These are phyloP conservation scores for Rhynchophorus ferrugineus DNA, from an alignment of 1,140 invertebrate species.

Conservation along the genomic window DNA sequence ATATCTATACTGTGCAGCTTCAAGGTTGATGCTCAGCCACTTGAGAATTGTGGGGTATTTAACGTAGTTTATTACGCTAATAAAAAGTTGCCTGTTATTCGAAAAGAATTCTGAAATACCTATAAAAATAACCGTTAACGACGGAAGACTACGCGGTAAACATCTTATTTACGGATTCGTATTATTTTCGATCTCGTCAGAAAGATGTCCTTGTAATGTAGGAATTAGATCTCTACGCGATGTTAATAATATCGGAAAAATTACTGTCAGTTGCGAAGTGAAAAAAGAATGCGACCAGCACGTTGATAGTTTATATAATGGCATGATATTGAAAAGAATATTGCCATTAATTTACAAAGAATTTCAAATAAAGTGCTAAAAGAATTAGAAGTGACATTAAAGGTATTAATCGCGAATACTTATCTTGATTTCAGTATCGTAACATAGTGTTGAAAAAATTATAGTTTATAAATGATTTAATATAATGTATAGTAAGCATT, in stretches of 20 bases:
- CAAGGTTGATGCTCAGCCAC: constrained; percentile 1
- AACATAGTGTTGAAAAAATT: too few relatives aligned
- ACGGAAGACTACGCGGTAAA: background rate
- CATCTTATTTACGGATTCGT: constrained; percentile 1
- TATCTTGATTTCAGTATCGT: too few relatives aligned
- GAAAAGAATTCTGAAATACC: constrained; percentile 1
- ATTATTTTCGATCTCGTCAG: background rate
- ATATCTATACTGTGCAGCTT: too few relatives aligned
- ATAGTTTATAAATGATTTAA: too few relatives aligned
- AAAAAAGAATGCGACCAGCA: background rate
- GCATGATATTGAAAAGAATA: background rate
- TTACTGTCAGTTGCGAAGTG: background rate
- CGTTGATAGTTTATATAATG: constrained; percentile 2
- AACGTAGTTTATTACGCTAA: constrained; percentile 1
- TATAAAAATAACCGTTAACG: constrained; percentile 5
- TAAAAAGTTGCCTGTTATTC: background rate
- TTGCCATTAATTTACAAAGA: background rate
- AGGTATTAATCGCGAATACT: too few relatives aligned
- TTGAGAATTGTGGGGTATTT: background rate
- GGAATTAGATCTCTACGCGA: background rate
- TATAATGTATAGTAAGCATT: too few relatives aligned
- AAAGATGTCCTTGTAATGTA: background rate
- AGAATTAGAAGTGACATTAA: too few relatives aligned
- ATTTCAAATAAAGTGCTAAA: background rate
- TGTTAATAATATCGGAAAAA: background rate